Conservation (phyloP, 1,140 invertebrate species). For the Apocrypta bakeri region DNA sequence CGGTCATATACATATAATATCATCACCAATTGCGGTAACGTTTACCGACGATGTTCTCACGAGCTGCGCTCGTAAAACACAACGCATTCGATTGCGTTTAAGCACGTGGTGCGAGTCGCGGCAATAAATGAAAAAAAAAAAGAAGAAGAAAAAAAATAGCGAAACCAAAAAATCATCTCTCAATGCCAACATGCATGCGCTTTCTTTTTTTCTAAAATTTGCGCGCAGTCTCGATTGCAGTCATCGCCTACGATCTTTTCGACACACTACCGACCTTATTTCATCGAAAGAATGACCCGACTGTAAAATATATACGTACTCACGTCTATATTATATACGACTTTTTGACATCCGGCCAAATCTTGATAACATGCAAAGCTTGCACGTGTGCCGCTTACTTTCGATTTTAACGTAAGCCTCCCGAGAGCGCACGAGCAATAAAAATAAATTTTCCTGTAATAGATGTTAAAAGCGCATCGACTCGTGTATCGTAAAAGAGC, state of each 20-base stretch:
- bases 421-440: background rate
- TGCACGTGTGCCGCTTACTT: background rate
- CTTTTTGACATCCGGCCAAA: slow-evolving; percentile 18
- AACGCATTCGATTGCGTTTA: too few relatives aligned
- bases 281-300: background rate
- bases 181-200: too few relatives aligned
- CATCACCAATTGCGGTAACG: too few relatives aligned
- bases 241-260: background rate
- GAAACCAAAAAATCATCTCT: background rate
- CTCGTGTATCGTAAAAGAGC: background rate
- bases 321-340: background rate
- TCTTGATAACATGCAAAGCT: slow-evolving; percentile 7
- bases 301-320: background rate
- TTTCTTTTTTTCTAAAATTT: background rate
- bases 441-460: background rate
- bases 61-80: too few relatives aligned
- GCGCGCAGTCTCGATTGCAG: background rate
- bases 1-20: too few relatives aligned
- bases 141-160: too few relatives aligned
- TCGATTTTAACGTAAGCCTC: slow-evolving; percentile 4
- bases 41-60: too few relatives aligned
- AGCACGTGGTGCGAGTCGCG: too few relatives aligned
- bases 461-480: background rate
- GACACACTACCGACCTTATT: background rate
- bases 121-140: too few relatives aligned